Evolutionary conservation across 2,113 vertebrate species (phyloP).

Genomic region (Pangasianodon hypophthalmus): DNA sequence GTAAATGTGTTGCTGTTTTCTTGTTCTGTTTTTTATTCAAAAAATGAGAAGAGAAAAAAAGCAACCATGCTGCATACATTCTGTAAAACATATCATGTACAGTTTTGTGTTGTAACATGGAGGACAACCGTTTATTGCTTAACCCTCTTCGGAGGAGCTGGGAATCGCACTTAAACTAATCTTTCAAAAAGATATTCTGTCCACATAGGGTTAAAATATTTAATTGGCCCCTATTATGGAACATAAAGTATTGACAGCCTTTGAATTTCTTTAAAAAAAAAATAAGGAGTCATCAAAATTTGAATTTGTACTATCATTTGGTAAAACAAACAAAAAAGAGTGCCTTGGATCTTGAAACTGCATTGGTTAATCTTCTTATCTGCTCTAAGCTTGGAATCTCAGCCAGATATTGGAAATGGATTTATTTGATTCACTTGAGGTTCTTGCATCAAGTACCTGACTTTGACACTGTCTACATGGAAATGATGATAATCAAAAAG

Average conservation of each 20-base stretch:
- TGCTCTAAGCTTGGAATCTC: conserved; percentile 81
- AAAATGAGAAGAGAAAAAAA: conserved; percentile 75
- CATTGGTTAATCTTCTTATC: conserved; percentile 87
- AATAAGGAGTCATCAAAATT: conserved; percentile 74
- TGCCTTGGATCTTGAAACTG: conserved; percentile 93
- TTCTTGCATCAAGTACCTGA: conserved; percentile 83
- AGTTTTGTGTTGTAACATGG: conserved; percentile 93
- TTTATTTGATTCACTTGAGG: conserved; percentile 66
- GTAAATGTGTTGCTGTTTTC: conserved; percentile 96
- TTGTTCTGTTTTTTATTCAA: conserved; percentile 81
- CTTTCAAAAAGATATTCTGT: conserved; percentile 84
- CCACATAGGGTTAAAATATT: conserved; percentile 81
- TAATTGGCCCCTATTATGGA: conserved; percentile 76
- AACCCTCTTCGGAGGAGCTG: conserved; percentile 85
- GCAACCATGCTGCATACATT: conserved; percentile 95
- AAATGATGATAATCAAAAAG: conserved; percentile 71
- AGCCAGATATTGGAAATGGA: conserved; percentile 70
- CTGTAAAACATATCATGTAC: conserved; percentile 99
- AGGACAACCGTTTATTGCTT: conserved; percentile 84
- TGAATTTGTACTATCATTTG: conserved; percentile 87
- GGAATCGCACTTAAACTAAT: conserved; percentile 83
- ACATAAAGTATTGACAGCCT: conserved; percentile 76
- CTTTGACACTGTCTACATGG: conserved; percentile 72
- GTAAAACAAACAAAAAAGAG: conserved; percentile 83
- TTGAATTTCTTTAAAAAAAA: conserved; percentile 81